These are phyloP conservation scores for Ailuropoda melanoleuca DNA, from an alignment of 2,113 vertebrate genomes.

Conservation along the genomic window DNA sequence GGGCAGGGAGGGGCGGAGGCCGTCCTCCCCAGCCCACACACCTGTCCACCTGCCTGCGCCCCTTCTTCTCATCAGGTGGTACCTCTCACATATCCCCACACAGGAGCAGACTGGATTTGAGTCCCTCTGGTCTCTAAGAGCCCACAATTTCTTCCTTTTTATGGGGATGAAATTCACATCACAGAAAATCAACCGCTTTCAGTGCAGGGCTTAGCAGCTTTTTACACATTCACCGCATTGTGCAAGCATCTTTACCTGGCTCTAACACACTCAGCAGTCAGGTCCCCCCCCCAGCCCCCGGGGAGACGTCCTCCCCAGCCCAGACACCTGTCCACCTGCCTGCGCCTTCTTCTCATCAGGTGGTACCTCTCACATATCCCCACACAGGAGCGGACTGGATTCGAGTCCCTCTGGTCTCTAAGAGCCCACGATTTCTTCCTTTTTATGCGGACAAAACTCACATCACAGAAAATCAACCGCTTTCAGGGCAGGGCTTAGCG, in stretches of 20 bases:
- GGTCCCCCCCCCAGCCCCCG: too few relatives aligned
- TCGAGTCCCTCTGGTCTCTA: not conserved
- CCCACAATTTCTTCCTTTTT: not conserved
- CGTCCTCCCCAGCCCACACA: rapidly evolving
- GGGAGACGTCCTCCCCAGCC: too few relatives aligned
- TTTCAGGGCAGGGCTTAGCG: not conserved
- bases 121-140: not conserved
- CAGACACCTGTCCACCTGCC: too few relatives aligned
- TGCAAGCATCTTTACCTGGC: too few relatives aligned
- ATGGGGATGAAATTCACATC: not conserved
- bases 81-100: too few relatives aligned
- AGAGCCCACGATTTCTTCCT: not conserved
- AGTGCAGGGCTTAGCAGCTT: not conserved
- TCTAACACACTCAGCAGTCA: not conserved
- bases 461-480: not conserved
- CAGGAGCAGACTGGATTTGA: too few relatives aligned
- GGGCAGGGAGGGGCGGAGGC: not conserved
- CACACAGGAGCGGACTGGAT: too few relatives aligned
- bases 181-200: not conserved
- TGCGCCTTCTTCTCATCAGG: not conserved
- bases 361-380: too few relatives aligned
- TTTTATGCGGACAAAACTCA: not conserved
- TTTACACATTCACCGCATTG: rapidly evolving
- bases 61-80: not conserved
- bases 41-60: too few relatives aligned